Conservation (phyloP, 2,797 vertebrate genomes). For the Molothrus ater region DNA sequence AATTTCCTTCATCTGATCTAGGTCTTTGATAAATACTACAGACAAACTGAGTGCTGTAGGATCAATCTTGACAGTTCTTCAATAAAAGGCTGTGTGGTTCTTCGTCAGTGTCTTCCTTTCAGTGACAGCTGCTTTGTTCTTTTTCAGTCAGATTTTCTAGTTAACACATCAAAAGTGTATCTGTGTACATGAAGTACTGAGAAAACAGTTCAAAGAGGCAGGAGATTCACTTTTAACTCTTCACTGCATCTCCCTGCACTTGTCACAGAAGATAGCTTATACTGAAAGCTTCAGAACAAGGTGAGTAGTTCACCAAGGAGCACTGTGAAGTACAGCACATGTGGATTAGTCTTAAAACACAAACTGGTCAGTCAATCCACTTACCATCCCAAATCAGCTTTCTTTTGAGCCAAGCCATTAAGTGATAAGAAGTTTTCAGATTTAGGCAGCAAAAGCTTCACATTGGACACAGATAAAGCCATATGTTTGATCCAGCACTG, state of each 20-base stretch:
- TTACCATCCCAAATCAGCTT: constrained; percentile 52
- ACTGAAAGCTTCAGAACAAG: constrained; percentile 55
- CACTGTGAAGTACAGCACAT: constrained; percentile 37
- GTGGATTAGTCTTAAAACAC: constrained; percentile 52
- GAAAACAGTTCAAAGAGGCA: constrained; percentile 85
- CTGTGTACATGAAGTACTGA: constrained; percentile 79
- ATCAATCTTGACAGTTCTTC: constrained; percentile 89
- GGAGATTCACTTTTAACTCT: constrained; percentile 83
- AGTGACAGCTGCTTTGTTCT: constrained; percentile 94
- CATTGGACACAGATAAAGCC: background rate
- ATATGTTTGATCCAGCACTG: constrained; percentile 40
- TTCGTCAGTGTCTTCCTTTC: constrained; percentile 87
- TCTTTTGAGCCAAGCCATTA: constrained; percentile 45
- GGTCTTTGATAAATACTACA: constrained; percentile 84
- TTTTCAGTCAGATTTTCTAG: constrained; percentile 89
- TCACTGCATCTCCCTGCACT: constrained; percentile 75
- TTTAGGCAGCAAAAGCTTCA: constrained; percentile 32
- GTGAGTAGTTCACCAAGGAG: constrained; percentile 70
- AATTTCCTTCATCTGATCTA: constrained; percentile 83
- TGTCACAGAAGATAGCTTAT: constrained; percentile 69
- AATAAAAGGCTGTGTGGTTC: constrained; percentile 89
- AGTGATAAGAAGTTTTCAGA: constrained; percentile 43
- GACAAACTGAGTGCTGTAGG: constrained; percentile 78
- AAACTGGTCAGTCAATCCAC: constrained; percentile 56
- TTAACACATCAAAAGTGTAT: constrained; percentile 93